Evolutionary conservation across 2,888 invertebrate species (phyloP), one percentile per base, ranked within the genome.

Genomic region (Hetaerina titia): DNA sequence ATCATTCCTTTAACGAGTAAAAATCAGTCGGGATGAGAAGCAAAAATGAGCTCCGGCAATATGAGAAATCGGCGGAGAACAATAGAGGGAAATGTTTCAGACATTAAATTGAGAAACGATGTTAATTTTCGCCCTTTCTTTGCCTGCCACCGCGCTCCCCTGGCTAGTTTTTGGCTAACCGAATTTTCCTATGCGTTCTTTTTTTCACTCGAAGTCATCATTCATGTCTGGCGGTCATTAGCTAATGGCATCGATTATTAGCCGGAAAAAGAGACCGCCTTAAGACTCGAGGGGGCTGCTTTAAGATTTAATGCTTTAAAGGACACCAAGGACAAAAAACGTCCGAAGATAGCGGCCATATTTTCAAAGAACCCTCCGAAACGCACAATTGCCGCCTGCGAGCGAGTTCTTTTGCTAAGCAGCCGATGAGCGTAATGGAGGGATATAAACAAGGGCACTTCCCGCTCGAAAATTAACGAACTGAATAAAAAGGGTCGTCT

Each of bases 241-340:
- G 81, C 81, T 81, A 81, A 81, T 81, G 81, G 81, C 81, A 81
- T 81, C 31, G 81, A 81, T 81, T 81, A 81, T 81, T 81, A 81
- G 81, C 31, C 31, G 81, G 25, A 81, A 81, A 81, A 81, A 31
- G 81, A n/a, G 25, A 31, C 81, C 81, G 81, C 25, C 81, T 81
- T 31, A 31, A 31, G 81, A 81, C 25, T 31, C 25, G 81, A n/a
- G 81, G 81, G 22, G 81, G 31, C 45, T 45, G 81, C 81, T 69
- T 81, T 22, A 81, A 81, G 81, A 81, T 81, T 81, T 81, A 81
- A 81, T 25, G 22, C 81, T 81, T 81, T 81, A 81, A 81, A 81
- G 31, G 81, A 81, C 81, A 31, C 81, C 11, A 31, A 31, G 81
- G 81, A 81, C 81, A 81, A 81, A 81, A 81, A 81, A 81, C 81